phyloP scores from a whole-genome alignment of 2,888 invertebrate genomes.

The Galerucella calmariensis region DNA sequence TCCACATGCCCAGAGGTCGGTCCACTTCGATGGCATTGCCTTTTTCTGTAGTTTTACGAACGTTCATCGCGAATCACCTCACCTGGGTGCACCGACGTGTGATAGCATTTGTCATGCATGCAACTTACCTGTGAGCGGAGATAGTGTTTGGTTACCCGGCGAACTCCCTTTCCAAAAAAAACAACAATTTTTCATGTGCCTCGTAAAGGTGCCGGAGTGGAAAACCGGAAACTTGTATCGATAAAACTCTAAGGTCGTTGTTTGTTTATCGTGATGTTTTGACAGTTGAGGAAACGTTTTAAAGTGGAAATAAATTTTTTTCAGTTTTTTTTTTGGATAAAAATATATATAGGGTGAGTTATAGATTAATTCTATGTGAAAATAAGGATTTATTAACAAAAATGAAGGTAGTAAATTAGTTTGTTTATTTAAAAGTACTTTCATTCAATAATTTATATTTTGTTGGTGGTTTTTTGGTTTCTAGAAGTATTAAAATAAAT shows the following conservation, averaged over 20 bases:
- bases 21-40: slow-evolving; percentile 42
- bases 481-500: too few relatives aligned
- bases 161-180: not conserved
- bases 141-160: slow-evolving; percentile 28
- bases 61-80: slow-evolving; percentile 44
- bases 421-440: too few relatives aligned
- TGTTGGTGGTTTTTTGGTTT: too few relatives aligned
- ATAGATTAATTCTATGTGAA: not conserved
- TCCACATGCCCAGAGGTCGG: slow-evolving; percentile 43
- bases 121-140: slow-evolving; percentile 22
- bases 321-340: not conserved
- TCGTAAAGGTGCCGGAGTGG: slow-evolving; percentile 22
- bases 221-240: slow-evolving; percentile 38
- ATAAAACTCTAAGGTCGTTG: slow-evolving; percentile 35
- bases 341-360: not conserved
- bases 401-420: not conserved
- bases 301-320: not conserved
- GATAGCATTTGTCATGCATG: slow-evolving; percentile 18
- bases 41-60: slow-evolving; percentile 39
- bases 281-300: not conserved
- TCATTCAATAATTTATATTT: too few relatives aligned
- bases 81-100: slow-evolving; percentile 34
- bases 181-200: slow-evolving; percentile 6
- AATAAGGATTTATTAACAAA: not conserved
- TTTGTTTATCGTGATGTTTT: not conserved